These are phyloP conservation scores for Drosophila dives DNA, from an alignment of 2,888 invertebrate species.

Conservation along the genomic window DNA sequence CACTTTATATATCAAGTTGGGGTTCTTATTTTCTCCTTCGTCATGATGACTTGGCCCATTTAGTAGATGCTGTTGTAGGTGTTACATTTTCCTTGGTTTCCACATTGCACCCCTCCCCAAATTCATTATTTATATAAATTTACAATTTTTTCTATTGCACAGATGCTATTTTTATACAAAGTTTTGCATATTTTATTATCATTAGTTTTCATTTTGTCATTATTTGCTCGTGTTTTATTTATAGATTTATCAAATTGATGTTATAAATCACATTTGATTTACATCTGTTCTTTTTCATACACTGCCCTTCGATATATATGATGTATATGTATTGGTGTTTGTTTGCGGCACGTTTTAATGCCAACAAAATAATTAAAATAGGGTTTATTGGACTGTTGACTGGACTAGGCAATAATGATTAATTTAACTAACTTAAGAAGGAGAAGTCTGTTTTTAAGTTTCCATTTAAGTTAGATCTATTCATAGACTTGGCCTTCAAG, in stretches of 20 bases:
- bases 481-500: rapidly evolving
- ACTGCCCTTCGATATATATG: slow-evolving; percentile 38
- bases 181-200: not conserved
- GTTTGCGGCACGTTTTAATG: slow-evolving; percentile 63
- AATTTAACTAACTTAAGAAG: too few relatives aligned
- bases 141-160: not conserved
- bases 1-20: slow-evolving; percentile 1
- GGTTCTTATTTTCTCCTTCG: slow-evolving; percentile 45
- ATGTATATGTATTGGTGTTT: slow-evolving; percentile 33
- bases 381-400: slow-evolving; percentile 15
- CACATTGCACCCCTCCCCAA: not conserved
- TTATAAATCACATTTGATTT: slow-evolving; percentile 73
- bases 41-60: slow-evolving; percentile 75
- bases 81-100: not conserved
- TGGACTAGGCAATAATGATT: rapidly evolving
- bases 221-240: slow-evolving; percentile 35
- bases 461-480: not conserved
- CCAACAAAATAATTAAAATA: rapidly evolving
- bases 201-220: not conserved
- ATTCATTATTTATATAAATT: not conserved
- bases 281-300: slow-evolving; percentile 76
- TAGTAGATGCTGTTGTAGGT: slow-evolving; percentile 29
- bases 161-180: not conserved
- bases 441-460: not conserved
- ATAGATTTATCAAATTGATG: slow-evolving; percentile 64